Evolutionary conservation across 2,888 invertebrate genomes (phyloP).

Genomic region (Brenthis hecate): DNA sequence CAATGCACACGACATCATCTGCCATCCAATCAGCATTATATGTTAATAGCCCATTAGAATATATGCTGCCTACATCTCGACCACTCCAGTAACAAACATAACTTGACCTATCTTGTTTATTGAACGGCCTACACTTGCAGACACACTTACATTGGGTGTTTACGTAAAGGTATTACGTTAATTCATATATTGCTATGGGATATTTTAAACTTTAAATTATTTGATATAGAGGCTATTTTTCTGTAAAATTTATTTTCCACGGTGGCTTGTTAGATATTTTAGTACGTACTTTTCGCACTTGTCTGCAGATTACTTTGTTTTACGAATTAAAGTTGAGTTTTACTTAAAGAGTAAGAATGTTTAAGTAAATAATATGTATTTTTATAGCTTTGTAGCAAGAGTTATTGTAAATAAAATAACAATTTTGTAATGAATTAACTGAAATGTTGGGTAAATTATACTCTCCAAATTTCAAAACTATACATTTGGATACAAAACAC

Average conservation of each 20-base stretch:
- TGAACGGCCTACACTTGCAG: slow-evolving; percentile 44
- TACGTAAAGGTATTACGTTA: slow-evolving; percentile 41
- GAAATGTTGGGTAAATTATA: too few relatives aligned
- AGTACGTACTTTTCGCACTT: slow-evolving; percentile 51
- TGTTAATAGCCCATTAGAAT: slow-evolving; percentile 83
- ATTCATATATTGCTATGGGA: slow-evolving; percentile 36
- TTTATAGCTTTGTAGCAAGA: too few relatives aligned
- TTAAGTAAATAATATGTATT: background rate
- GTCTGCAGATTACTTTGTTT: slow-evolving; percentile 12
- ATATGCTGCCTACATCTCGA: slow-evolving; percentile 66
- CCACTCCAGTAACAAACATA: slow-evolving; percentile 50
- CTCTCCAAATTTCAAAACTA: too few relatives aligned
- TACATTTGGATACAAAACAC: background rate
- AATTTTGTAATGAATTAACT: too few relatives aligned
- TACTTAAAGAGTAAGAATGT: background rate
- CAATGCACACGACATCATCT: slow-evolving; percentile 61
- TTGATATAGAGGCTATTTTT: slow-evolving; percentile 3
- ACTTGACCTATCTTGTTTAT: slow-evolving; percentile 46
- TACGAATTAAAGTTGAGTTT: background rate
- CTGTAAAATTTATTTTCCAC: slow-evolving; percentile 55
- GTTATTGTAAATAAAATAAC: too few relatives aligned
- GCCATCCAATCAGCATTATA: slow-evolving; percentile 84
- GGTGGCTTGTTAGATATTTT: slow-evolving; percentile 67
- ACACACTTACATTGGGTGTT: slow-evolving; percentile 50
- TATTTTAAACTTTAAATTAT: slow-evolving; percentile 40